Evolutionary conservation across 2,888 invertebrate genomes (phyloP).

Genomic region (Eugnorisma glareosa): DNA sequence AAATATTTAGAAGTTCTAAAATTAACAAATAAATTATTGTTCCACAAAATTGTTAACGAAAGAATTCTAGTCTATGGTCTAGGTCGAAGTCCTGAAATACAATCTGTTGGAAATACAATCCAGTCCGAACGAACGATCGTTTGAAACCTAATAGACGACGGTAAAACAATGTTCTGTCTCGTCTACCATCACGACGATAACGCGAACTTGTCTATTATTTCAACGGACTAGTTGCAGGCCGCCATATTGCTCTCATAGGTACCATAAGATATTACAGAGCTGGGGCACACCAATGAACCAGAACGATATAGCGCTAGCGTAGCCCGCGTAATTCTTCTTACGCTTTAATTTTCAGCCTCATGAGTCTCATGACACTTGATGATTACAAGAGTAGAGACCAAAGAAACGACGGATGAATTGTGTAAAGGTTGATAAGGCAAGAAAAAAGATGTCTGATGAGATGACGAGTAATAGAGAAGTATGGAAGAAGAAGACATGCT

Average conservation of each 20-base stretch:
- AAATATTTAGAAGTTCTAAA: not conserved
- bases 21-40: too few species aligned
- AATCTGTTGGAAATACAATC: conserved; percentile 45
- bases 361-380: too few species aligned
- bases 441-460: too few species aligned
- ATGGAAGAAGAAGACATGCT: too few species aligned
- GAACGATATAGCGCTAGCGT: not conserved
- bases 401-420: too few species aligned
- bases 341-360: too few species aligned
- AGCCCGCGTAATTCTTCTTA: too few species aligned
- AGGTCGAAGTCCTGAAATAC: conserved; percentile 34
- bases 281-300: not conserved
- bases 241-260: not conserved
- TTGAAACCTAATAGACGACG: conserved; percentile 59
- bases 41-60: too few species aligned
- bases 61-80: not conserved
- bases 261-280: not conserved
- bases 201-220: conserved; percentile 38
- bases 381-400: too few species aligned
- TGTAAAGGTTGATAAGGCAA: too few species aligned
- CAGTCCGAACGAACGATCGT: conserved; percentile 17
- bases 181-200: conserved; percentile 32
- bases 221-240: not conserved
- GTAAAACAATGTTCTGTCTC: conserved; percentile 38
- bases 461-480: too few species aligned